These are phyloP conservation scores for Brachyhypopomus occidentalis DNA, from an alignment of 2,113 vertebrate species.

Conservation along the genomic window DNA sequence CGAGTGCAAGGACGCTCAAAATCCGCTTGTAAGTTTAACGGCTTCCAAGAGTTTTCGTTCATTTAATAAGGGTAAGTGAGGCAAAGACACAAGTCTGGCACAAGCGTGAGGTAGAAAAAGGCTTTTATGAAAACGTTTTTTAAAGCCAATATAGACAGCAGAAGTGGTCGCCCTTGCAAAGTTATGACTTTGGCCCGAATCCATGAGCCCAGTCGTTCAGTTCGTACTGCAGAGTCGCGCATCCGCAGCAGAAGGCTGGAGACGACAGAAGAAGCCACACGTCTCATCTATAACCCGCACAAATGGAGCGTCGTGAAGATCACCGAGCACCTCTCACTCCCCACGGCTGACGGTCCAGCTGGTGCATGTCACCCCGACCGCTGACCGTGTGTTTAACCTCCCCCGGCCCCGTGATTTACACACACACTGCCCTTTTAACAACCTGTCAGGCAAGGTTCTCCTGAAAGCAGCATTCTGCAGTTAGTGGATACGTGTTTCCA, in stretches of 20 bases:
- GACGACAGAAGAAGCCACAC: slow-evolving; percentile 65
- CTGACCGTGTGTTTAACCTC: not conserved
- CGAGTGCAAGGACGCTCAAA: not conserved
- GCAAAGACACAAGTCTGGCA: slow-evolving; percentile 26
- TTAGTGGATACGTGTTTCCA: slow-evolving; percentile 3
- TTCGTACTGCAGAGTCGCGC: slow-evolving; percentile 47
- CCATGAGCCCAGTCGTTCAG: slow-evolving; percentile 61
- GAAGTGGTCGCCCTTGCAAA: slow-evolving; percentile 39
- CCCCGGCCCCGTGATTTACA: not conserved
- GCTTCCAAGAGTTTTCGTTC: slow-evolving; percentile 20
- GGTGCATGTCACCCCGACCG: not conserved
- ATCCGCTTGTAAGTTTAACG: slow-evolving; percentile 18
- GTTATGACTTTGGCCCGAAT: slow-evolving; percentile 65
- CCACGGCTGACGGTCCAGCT: not conserved
- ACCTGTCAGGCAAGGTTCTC: not conserved
- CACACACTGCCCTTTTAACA: not conserved
- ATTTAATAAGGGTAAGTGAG: slow-evolving; percentile 22
- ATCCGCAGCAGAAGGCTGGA: slow-evolving; percentile 38
- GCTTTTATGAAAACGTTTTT: slow-evolving; percentile 5
- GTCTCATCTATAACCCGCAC: slow-evolving; percentile 57
- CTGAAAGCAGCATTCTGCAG: not conserved
- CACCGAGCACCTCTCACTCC: slow-evolving; percentile 46
- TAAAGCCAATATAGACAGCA: slow-evolving; percentile 26
- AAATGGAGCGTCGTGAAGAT: slow-evolving; percentile 64
- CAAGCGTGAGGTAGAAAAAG: slow-evolving; percentile 27